Percentiles rank a stretch among this genome's conserved stretches.
These are phyloP conservation scores for Crotophaga sulcirostris DNA, from an alignment of 2,113 vertebrate species.

Conservation along the genomic window DNA sequence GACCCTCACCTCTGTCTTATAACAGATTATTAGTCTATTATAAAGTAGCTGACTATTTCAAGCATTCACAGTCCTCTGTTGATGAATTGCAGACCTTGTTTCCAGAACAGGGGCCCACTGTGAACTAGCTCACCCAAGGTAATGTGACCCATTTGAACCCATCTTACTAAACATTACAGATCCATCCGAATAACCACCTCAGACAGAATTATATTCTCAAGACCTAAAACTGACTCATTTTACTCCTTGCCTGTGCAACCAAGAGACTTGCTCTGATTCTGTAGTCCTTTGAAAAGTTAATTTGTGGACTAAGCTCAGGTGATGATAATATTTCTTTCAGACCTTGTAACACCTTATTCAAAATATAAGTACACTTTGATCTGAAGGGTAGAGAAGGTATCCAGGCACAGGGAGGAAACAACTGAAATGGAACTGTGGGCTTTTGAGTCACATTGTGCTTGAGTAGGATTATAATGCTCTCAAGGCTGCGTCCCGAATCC, in stretches of 20 bases:
- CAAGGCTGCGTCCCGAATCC: constrained; percentile 1
- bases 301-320: background rate
- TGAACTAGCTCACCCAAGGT: background rate
- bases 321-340: background rate
- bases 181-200: background rate
- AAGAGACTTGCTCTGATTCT: background rate
- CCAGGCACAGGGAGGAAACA: background rate
- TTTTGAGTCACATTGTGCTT: constrained; percentile 43
- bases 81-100: background rate
- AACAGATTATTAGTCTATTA: background rate
- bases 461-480: constrained; percentile 41
- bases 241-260: background rate
- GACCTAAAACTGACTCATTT: background rate
- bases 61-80: background rate
- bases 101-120: background rate
- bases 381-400: constrained; percentile 3
- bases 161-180: background rate
- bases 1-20: background rate
- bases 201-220: constrained; percentile 23
- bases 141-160: background rate
- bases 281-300: background rate
- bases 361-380: background rate
- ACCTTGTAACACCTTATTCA: background rate
- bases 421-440: background rate
- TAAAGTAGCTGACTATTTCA: background rate